These are phyloP conservation scores for Atherinomorus stipes DNA, from an alignment of 2,113 vertebrate species.

Conservation along the genomic window DNA sequence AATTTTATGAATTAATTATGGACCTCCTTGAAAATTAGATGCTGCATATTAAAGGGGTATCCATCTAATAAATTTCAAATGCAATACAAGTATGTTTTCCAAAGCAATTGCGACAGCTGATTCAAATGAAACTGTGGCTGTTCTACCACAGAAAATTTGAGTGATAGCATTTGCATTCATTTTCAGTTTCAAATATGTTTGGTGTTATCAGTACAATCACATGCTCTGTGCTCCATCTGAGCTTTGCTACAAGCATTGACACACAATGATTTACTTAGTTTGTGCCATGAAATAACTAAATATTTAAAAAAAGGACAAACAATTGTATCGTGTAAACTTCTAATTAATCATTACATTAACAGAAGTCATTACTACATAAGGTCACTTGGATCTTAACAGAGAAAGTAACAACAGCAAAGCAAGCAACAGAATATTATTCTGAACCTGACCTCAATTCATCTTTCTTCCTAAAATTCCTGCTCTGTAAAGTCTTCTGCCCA, in stretches of 20 bases:
- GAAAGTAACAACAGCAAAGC: too few relatives aligned
- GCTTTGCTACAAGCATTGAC: not conserved
- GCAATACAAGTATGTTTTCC: not conserved
- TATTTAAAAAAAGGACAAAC: not conserved
- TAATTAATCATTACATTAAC: too few relatives aligned
- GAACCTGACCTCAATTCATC: not conserved
- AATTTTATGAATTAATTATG: too few relatives aligned
- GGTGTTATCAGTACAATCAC: not conserved
- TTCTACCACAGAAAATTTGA: not conserved
- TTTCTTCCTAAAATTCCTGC: not conserved
- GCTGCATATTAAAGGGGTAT: too few relatives aligned
- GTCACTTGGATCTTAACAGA: too few relatives aligned
- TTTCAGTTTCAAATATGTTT: not conserved
- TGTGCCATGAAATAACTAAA: not conserved
- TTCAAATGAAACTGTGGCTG: slow-evolving; percentile 5
- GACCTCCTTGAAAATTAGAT: too few relatives aligned
- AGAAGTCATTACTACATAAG: too few relatives aligned
- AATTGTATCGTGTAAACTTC: not conserved
- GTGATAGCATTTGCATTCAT: not conserved
- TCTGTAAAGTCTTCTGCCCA: not conserved
- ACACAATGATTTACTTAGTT: not conserved
- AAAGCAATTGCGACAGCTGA: not conserved
- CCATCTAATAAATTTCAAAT: too few relatives aligned
- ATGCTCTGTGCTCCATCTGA: not conserved
- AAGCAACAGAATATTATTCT: not conserved